Conservation (phyloP, 2,888 invertebrate species). For the Pachydiplax longipennis region DNA sequence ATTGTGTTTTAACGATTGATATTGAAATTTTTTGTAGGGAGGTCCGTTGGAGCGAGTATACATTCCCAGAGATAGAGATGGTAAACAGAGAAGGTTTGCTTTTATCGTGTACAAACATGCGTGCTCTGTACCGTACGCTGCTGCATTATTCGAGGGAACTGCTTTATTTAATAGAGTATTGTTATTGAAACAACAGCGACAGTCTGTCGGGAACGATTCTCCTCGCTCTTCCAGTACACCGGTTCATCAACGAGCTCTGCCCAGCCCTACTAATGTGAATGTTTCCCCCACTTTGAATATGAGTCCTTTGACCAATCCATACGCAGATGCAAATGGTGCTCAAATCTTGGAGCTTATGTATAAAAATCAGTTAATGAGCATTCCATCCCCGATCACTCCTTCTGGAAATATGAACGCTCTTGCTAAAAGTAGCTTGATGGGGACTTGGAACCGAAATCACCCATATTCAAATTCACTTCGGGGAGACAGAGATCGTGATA, state of each 20-base stretch:
- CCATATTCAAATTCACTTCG: background rate
- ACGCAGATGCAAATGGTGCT: background rate
- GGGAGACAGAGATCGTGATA: slow-evolving; percentile 23
- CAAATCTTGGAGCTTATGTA: background rate
- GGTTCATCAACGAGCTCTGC: slow-evolving; percentile 12
- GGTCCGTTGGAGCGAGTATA: slow-evolving; percentile 80
- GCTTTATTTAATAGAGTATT: slow-evolving; percentile 70
- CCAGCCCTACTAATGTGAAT: slow-evolving; percentile 11
- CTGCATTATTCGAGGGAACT: slow-evolving; percentile 76
- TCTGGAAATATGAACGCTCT: background rate
- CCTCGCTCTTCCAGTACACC: background rate
- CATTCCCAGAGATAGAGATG: slow-evolving; percentile 78
- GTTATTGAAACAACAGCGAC: slow-evolving; percentile 58
- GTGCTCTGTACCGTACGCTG: slow-evolving; percentile 77
- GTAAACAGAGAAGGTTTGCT: slow-evolving; percentile 74
- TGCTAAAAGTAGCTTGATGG: slow-evolving; percentile 34
- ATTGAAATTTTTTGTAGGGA: slow-evolving; percentile 63
- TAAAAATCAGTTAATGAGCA: background rate
- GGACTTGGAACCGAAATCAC: slow-evolving; percentile 44
- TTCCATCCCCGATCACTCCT: background rate
- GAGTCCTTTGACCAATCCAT: background rate
- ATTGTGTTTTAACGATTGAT: too few species aligned
- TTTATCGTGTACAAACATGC: slow-evolving; percentile 81
- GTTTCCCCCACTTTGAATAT: background rate
- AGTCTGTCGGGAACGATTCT: background rate